Base-by-base conservation (phyloP, 2,113 vertebrate species). In the Ibidorhyncha struthersii region DNA sequence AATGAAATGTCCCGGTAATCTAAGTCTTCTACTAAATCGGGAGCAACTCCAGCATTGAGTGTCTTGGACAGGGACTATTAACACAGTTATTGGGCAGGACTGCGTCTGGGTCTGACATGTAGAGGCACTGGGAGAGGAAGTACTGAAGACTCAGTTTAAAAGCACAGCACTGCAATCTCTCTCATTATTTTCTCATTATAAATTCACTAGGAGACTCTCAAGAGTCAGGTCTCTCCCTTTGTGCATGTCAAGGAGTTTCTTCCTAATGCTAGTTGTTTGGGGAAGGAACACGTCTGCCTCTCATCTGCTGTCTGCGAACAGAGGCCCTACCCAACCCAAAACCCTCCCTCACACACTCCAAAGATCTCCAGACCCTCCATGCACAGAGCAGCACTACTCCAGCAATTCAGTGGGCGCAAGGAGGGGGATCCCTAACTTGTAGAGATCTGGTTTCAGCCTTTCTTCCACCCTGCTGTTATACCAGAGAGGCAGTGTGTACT, bases 181-280 rank as follows among this genome's bases (percentile, higher is more conserved):
- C 40, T 65, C 43, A 53, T 91, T 76, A 93, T 84, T 87, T 95
- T 82, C 20, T 87, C n/a, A 30, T 92, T 92, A 70, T 69, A 82
- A 84, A 66, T 93, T 93, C 36, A 53, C 49, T 79, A 36, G 47
- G 17, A 91, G n/a, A 52, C n/a, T 70, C 58, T 58, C n/a, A 47
- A 40, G 81, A 93, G 61, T 59, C 56, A 71, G n/a, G 34, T 52
- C 23, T 66, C 20, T 81, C 38, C 59, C 49, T 92, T 50, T 77
- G 55, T 93, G 65, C 20, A 34, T 47, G 55, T 25, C 65, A 93
- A 86, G 72, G 66, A 89, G 14, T 41, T 74, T 92, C 71, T 63
- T 62, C 41, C 43, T 66, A 47, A 59, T 67, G 81, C 20, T 58
- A 4, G 20, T 43, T 9, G 0, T 78, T 47, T 87, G 65, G 18